These are phyloP conservation scores for Pseudonaja textilis DNA, from an alignment of 2,113 vertebrate genomes.

Conservation along the genomic window DNA sequence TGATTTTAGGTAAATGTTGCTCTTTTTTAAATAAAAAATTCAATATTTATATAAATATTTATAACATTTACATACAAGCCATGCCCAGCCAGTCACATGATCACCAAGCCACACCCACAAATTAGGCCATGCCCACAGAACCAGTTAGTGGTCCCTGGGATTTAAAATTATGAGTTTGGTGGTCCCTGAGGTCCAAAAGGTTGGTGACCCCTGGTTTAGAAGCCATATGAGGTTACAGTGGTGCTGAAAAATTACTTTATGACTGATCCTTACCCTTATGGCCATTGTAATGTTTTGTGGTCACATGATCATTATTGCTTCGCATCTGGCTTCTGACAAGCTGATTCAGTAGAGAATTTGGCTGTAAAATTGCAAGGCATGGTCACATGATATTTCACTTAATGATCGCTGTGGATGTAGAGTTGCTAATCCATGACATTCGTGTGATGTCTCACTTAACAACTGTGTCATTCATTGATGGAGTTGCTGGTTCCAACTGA, in stretches of 20 bases:
- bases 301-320: not conserved
- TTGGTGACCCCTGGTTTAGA: no score
- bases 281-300: not conserved
- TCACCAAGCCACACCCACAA: no score
- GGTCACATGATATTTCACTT: not conserved
- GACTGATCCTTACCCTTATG: not conserved
- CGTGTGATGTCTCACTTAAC: not conserved
- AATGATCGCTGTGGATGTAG: not conserved
- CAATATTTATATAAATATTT: no score
- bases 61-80: no score
- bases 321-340: not conserved
- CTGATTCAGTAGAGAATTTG: not conserved
- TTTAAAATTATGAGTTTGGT: no score
- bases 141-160: no score
- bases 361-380: not conserved
- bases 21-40: no score
- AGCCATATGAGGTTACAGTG: not conserved
- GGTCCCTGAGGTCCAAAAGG: no score
- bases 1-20: no score
- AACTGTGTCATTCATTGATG: not conserved
- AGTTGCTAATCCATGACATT: not conserved
- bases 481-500: not conserved
- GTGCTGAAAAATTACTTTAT: not conserved
- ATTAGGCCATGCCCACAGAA: no score
- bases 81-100: no score